Percentiles rank a stretch among this genome's conserved stretches.
phyloP scores from a whole-genome alignment of 2,797 vertebrate genomes.

The Apodemus agrarius region DNA sequence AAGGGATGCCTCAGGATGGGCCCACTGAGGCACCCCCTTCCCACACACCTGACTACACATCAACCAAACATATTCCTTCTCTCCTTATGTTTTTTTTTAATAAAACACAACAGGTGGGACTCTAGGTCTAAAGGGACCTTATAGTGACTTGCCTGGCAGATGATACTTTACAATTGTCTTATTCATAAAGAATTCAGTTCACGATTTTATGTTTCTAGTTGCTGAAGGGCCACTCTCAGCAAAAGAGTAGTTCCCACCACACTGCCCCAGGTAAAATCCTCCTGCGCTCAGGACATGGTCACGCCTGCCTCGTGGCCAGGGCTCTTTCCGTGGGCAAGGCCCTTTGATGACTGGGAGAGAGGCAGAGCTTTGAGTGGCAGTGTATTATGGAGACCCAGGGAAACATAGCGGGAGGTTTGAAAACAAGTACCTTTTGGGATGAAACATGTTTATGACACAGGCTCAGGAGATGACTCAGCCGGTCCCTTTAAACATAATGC shows the following conservation, averaged over 20 bases:
- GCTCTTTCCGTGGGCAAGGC: not conserved
- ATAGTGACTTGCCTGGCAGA: constrained; percentile 2
- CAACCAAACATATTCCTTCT: too few relatives aligned
- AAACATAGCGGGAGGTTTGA: constrained; percentile 8
- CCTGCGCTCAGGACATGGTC: not conserved
- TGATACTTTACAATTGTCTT: constrained; percentile 50
- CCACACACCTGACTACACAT: too few relatives aligned
- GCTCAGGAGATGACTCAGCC: not conserved
- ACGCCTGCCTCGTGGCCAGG: not conserved
- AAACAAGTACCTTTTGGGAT: not conserved
- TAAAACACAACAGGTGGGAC: too few relatives aligned
- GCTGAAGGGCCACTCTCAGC: not conserved
- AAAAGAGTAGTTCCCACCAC: not conserved
- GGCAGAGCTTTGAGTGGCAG: not conserved
- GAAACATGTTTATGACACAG: not conserved
- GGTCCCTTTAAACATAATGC: not conserved
- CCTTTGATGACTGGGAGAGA: not conserved
- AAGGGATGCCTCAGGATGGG: too few relatives aligned
- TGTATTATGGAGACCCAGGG: not conserved
- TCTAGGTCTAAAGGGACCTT: not conserved
- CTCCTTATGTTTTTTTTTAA: too few relatives aligned
- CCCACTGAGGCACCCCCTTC: too few relatives aligned
- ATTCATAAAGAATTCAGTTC: constrained; percentile 47
- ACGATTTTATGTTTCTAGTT: not conserved
- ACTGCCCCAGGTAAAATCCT: not conserved